A percentile compares a stretch with the other conserved stretches of the same genome.
phyloP scores from a whole-genome alignment of 2,113 vertebrate genomes.

The Barbus barbus region DNA sequence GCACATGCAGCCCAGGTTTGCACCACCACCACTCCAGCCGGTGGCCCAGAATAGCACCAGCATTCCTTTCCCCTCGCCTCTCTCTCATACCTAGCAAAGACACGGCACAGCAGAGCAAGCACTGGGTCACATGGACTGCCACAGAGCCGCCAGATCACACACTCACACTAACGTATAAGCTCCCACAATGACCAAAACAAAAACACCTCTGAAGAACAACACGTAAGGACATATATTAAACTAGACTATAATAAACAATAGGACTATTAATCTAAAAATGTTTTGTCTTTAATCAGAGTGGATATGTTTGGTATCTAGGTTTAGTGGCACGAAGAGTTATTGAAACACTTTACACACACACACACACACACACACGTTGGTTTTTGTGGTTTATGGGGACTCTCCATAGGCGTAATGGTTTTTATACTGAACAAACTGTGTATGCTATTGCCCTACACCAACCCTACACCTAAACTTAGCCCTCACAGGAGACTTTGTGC shows the following conservation, averaged over 20 bases:
- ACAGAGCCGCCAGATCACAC: conserved; percentile 62
- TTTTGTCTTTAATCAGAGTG: neutral
- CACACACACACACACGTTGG: too few relatives aligned
- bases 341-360: neutral
- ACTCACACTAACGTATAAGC: conserved; percentile 6
- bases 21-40: conserved; percentile 58
- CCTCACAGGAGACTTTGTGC: too few relatives aligned
- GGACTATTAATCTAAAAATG: neutral
- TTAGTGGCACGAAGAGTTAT: too few relatives aligned
- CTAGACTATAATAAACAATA: neutral
- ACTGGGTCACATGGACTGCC: conserved; percentile 70
- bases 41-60: conserved; percentile 72
- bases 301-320: neutral
- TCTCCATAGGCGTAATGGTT: too few relatives aligned
- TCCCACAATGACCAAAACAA: conserved; percentile 41
- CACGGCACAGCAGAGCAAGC: conserved; percentile 66
- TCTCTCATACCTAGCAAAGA: conserved; percentile 51
- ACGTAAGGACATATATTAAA: neutral
- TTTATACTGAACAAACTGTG: too few relatives aligned
- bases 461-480: too few relatives aligned
- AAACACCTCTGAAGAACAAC: conserved; percentile 13
- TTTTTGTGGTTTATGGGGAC: too few relatives aligned
- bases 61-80: conserved; percentile 67
- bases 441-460: too few relatives aligned
- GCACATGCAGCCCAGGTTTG: conserved; percentile 31